Conservation (phyloP, 2,888 invertebrate genomes). For the Metellina segmentata region DNA sequence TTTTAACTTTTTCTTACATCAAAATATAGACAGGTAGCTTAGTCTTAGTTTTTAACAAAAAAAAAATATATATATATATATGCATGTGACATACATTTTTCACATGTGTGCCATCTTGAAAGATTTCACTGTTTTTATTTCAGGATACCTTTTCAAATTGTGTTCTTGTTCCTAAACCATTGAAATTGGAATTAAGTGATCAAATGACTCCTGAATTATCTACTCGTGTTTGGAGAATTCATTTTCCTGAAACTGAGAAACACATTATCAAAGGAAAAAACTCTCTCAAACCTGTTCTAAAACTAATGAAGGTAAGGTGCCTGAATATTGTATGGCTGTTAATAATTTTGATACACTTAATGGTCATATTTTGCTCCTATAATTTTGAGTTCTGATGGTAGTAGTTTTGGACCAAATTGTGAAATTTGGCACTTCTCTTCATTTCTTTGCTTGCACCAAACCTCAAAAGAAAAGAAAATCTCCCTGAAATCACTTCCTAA, state of each 20-base stretch:
- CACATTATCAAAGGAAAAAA: constrained; percentile 45
- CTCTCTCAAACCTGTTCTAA: constrained; percentile 71
- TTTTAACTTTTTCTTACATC: too few relatives aligned
- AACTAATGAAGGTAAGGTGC: constrained; percentile 76
- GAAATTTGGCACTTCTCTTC: too few relatives aligned
- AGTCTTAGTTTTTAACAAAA: too few relatives aligned
- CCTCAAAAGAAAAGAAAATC: too few relatives aligned
- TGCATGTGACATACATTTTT: neutral
- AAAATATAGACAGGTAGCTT: too few relatives aligned
- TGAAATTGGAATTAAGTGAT: constrained; percentile 32
- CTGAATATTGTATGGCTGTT: neutral
- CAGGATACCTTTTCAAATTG: constrained; percentile 21
- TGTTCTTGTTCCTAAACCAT: constrained; percentile 65
- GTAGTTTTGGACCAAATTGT: neutral
- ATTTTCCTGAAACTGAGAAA: constrained; percentile 76
- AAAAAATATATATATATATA: too few relatives aligned
- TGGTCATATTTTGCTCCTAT: neutral
- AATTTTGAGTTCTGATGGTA: neutral
- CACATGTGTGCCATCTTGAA: neutral
- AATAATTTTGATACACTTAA: neutral
- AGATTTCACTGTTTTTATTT: neutral
- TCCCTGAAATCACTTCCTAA: too few relatives aligned
- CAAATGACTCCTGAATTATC: neutral
- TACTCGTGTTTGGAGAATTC: constrained; percentile 66
- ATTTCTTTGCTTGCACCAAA: too few relatives aligned